Evolutionary conservation across 2,797 vertebrate genomes (phyloP), one percentile per base, ranked within the genome.

Genomic region (Brachymystax lenok): DNA sequence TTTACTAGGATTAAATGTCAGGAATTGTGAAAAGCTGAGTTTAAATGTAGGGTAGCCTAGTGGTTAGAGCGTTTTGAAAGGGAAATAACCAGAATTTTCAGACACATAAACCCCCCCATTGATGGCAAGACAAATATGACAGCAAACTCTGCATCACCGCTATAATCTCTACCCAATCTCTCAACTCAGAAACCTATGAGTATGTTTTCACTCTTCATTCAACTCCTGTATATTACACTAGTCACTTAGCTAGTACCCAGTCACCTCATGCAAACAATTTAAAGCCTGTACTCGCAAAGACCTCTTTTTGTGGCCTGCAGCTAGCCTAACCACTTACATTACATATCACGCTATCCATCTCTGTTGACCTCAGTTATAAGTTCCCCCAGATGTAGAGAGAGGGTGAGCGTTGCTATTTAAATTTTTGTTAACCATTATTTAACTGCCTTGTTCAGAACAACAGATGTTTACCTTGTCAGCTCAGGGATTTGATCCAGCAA

Each of bases 321-420:
- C 78, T 88, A 80, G 84, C 59, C 35, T 78, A 69, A 75, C 80
- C 73, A 84, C 90, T 88, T 89, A 88, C 83, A 89, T 17, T 90
- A 16, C 54, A 90, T 88, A 82, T 86, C 83, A 83, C 86, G 88
- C 5, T 63, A 87, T 87, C 86, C 90, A 85, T 90, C 88, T 80
- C 83, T 80, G 80, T 87, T 74, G 84, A 56, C 14, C 54, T 17
- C 17, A 19, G 40, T 46, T 46, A 46, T 46, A 46, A 89, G 82
- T 89, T 89, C 71, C 59, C 77, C 83, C 81, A 82, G 84, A 82
- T 83, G 84, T 85, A 88, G 86, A 89, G 86, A 89, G 69, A 77
- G 89, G 87, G 89, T 87, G 85, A 86, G 76, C 63, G 89, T 93
- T 92, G 87, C 92, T 86, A 35, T 35, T 7, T 35, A 1, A 5